Conservation (phyloP, 2,797 vertebrate genomes). For the Diglossa cyanea region DNA sequence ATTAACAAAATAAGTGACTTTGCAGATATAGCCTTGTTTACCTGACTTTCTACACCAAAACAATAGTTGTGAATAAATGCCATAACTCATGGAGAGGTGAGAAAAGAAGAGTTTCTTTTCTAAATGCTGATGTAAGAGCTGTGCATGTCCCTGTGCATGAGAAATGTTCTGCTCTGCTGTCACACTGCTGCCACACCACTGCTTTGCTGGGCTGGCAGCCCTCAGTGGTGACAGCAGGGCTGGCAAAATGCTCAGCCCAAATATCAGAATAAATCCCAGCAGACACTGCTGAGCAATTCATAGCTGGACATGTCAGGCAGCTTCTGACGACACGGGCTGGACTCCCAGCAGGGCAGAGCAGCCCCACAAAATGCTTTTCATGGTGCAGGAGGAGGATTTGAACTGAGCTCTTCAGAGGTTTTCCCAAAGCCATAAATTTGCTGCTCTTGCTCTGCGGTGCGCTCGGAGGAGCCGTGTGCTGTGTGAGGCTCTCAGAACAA, state of each 20-base stretch:
- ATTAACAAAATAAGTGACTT: conserved; percentile 40
- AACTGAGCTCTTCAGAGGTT: not conserved
- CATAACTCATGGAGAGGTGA: fast-evolving
- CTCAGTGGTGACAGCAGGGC: not conserved
- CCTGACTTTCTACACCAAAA: not conserved
- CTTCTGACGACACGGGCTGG: not conserved
- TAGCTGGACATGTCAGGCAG: not conserved
- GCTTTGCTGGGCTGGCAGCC: not conserved
- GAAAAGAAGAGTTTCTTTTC: fast-evolving
- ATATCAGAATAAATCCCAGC: not conserved
- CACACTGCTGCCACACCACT: not conserved
- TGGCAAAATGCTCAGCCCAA: not conserved
- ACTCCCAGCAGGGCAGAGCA: not conserved
- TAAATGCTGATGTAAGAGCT: not conserved
- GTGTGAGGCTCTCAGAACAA: not conserved
- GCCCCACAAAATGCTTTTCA: not conserved
- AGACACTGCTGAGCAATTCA: not conserved
- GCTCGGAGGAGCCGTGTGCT: not conserved
- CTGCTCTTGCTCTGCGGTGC: not conserved
- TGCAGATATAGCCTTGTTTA: not conserved
- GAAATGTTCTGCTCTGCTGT: not conserved
- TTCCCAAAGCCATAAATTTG: conserved; percentile 37
- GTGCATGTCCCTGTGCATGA: not conserved
- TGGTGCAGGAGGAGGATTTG: not conserved
- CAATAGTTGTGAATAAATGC: not conserved